Conservation (phyloP, 2,797 vertebrate genomes). For the Sebastes kiyomatsui region DNA sequence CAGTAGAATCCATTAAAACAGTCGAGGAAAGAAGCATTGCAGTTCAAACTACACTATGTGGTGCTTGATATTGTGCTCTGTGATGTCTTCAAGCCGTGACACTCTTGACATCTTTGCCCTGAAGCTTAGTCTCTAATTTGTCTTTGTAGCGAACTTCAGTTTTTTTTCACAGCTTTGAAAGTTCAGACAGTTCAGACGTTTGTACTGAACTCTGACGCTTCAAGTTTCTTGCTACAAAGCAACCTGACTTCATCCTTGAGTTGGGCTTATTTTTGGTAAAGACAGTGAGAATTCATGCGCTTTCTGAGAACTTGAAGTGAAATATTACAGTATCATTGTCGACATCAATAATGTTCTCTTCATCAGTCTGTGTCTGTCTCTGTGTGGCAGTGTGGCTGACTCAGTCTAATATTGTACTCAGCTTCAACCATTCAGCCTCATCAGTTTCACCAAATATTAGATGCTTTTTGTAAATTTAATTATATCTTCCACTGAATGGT, state of each 20-base stretch:
- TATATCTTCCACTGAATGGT: not conserved
- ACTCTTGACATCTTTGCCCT: not conserved
- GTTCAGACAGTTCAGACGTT: not conserved
- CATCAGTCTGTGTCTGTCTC: too few species aligned
- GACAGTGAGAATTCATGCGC: not conserved
- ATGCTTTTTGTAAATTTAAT: not conserved
- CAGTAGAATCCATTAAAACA: constrained; percentile 1
- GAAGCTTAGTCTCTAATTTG: constrained; percentile 12
- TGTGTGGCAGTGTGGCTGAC: not conserved
- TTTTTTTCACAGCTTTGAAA: constrained; percentile 16
- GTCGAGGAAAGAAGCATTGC: not conserved
- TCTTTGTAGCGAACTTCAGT: not conserved
- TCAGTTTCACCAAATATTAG: not conserved
- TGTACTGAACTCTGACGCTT: not conserved
- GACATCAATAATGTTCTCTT: not conserved
- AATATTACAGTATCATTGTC: not conserved
- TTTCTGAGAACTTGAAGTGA: not conserved
- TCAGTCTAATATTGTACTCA: not conserved
- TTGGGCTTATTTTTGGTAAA: not conserved
- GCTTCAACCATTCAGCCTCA: not conserved
- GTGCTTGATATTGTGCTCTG: not conserved
- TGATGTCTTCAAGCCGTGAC: not conserved
- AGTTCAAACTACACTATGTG: not conserved
- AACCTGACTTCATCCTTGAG: not conserved
- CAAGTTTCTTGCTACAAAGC: constrained; percentile 2